Conservation (phyloP, 2,113 vertebrate genomes). For the Phrynosoma platyrhinos region DNA sequence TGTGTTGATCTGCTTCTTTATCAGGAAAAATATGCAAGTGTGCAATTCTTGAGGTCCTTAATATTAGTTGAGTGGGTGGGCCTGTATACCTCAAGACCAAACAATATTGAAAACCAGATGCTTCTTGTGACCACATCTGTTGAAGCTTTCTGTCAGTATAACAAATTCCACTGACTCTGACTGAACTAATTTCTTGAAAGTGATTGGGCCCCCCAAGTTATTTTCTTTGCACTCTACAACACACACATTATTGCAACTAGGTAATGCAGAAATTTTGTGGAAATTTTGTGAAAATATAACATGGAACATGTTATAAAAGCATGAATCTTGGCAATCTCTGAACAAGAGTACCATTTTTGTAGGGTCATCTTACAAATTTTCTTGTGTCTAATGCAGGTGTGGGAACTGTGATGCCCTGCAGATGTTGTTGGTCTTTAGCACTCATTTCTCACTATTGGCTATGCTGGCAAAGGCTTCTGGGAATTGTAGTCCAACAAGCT, state of each 20-base stretch:
- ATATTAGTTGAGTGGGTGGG: not conserved
- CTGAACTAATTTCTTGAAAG: not conserved
- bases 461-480: no score
- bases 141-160: conserved; percentile 13
- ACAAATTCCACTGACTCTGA: conserved; percentile 12
- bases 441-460: no score
- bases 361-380: not conserved
- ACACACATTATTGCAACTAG: not conserved
- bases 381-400: no score
- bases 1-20: not conserved
- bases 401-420: no score
- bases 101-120: conserved; percentile 25
- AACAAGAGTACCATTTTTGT: not conserved
- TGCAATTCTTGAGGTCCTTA: not conserved
- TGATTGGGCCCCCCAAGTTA: not conserved
- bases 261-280: not conserved
- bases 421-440: no score
- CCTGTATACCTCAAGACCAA: not conserved
- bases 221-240: not conserved
- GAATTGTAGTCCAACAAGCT: no score
- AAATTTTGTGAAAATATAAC: not conserved
- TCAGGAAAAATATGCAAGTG: not conserved
- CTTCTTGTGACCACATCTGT: conserved; percentile 5
- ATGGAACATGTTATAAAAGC: not conserved
- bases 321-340: not conserved